Base-by-base conservation (phyloP, 30 jellyfish, hydroid and myxozoan species). In the Nemopilema nomurai region DNA sequence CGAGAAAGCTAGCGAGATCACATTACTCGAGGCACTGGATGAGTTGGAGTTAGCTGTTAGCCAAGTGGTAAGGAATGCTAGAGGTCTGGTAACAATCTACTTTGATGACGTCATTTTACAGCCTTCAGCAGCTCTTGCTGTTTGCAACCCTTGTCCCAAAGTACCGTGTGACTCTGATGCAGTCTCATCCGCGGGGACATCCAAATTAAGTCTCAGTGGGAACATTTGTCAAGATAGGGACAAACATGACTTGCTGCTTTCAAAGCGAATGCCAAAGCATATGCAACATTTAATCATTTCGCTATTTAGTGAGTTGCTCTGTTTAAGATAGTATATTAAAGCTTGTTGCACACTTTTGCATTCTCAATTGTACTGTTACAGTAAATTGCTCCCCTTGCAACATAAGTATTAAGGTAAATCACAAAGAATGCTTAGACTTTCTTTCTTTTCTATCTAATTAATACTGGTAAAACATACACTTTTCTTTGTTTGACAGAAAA, bases 1-100 rank as follows among this genome's bases (percentile, higher is more conserved):
- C 22, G 98, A 80, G 49, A 92, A 92, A 67, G 98, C 98, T 26
- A 92, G 98, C 32, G 98, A 92, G 63, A 77, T 92, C 73, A 97
- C 89, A 28, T 76, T 92, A 18, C 91, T 87, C 8, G 98, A 92
- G 79, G 98, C 98, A 25, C 62, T 92, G 20, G 98, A 92, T 79
- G 97, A 92, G 69, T 67, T 92, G 24, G 98, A 87, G 70, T 71
- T 90, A 23, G 97, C 96, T 23, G 88, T 90, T 52, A 90, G 97
- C 74, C 82, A 85, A 84, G 96, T 86, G 72, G 97, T 90, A 86
- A 70, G 96, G 24, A 49, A 28, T 0, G 16, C 27, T 28, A 25
- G 0, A 20, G n/a, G n/a, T n/a, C n/a, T n/a, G n/a, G 32, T 19
- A 19, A 16, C 27, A 18, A 18, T 21, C 22, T 27, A 7, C 49